Evolutionary conservation across 2,888 invertebrate genomes (phyloP).

Genomic region (Priocnemis perturbator): DNA sequence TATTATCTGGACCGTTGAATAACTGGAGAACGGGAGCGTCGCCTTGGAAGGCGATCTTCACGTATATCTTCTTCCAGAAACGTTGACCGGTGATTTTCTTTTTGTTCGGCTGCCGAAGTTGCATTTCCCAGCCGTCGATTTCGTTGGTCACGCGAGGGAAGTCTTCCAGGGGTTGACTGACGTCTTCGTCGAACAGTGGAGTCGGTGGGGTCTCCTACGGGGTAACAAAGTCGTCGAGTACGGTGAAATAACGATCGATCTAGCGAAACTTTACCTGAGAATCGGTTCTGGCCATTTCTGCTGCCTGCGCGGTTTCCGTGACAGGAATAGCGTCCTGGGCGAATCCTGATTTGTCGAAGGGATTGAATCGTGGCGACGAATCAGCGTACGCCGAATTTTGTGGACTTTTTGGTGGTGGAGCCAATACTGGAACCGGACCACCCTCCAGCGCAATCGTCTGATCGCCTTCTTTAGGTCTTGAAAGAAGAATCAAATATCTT

Average conservation of each 20-base stretch:
- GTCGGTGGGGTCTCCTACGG: conserved; percentile 92
- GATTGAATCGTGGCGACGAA: conserved; percentile 84
- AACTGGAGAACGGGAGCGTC: conserved; percentile 92
- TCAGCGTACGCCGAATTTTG: conserved; percentile 77
- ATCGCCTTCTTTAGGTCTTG: conserved; percentile 76
- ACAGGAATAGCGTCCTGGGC: conserved; percentile 68
- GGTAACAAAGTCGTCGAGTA: neutral
- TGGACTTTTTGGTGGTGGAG: conserved; percentile 83
- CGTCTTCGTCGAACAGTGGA: conserved; percentile 95
- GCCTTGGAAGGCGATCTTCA: conserved; percentile 85
- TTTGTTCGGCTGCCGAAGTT: conserved; percentile 95
- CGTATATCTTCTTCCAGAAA: conserved; percentile 98
- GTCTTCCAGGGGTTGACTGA: conserved; percentile 92
- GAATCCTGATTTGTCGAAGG: conserved; percentile 82
- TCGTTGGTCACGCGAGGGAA: conserved; percentile 88
- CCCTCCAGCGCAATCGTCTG: conserved; percentile 68
- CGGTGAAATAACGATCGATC: no score
- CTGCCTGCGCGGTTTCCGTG: conserved; percentile 68
- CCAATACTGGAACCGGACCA: conserved; percentile 82
- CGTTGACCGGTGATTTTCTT: conserved; percentile 96
- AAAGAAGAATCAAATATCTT: neutral
- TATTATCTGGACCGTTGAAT: conserved; percentile 87
- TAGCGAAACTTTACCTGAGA: conserved; percentile 63
- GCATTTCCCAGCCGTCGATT: conserved; percentile 97
- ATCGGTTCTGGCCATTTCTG: conserved; percentile 72